Conservation (phyloP, 2,797 vertebrate species). For the Lophotriccus pileatus region DNA sequence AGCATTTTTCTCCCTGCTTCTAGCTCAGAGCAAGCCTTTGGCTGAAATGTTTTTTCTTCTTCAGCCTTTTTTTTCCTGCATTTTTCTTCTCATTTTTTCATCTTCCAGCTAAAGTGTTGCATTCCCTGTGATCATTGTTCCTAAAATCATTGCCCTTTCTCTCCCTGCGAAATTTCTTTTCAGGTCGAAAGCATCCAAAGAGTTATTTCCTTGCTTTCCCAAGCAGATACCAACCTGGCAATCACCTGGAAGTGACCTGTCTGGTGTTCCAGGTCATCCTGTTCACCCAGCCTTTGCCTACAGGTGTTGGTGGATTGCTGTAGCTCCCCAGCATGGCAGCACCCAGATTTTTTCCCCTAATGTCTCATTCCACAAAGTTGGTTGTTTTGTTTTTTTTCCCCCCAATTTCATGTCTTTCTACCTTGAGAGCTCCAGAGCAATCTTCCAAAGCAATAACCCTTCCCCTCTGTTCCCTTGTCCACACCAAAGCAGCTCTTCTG, state of each 20-base stretch:
- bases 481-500: not conserved
- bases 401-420: not conserved
- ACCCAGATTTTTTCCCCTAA: not conserved
- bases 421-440: not conserved
- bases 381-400: not conserved
- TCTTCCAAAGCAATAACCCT: not conserved
- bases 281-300: not conserved
- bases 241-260: not conserved
- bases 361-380: not conserved
- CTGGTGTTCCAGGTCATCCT: not conserved
- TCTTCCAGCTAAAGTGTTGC: not conserved
- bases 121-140: fast-evolving
- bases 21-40: not conserved
- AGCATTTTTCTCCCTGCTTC: not conserved
- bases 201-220: not conserved
- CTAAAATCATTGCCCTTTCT: not conserved
- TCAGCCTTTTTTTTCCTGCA: not conserved
- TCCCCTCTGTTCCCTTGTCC: not conserved
- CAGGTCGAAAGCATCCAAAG: not conserved
- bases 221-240: not conserved
- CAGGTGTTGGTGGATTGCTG: not conserved
- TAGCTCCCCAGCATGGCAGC: not conserved
- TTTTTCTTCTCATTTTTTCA: not conserved
- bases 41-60: not conserved
- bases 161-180: not conserved